These are phyloP conservation scores for Pristionchus maxplancki DNA, from an alignment of 2,888 invertebrate species.

Conservation along the genomic window DNA sequence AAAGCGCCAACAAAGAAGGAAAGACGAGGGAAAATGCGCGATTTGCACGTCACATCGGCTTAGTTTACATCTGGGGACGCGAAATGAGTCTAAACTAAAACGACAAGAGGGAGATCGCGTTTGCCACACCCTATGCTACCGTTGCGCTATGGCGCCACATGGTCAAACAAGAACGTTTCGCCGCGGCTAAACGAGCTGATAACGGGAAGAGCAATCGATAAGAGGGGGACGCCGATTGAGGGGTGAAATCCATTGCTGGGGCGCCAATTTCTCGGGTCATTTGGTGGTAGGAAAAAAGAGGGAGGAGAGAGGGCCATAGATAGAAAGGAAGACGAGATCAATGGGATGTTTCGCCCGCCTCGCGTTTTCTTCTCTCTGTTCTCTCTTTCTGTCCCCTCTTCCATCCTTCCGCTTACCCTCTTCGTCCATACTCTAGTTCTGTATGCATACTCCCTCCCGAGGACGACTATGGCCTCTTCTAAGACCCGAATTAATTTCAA, in stretches of 20 bases:
- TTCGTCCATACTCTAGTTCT: slow-evolving; percentile 36
- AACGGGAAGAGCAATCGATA: neutral
- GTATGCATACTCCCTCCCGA: slow-evolving; percentile 33
- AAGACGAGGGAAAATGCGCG: neutral
- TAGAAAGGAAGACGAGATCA: slow-evolving; percentile 22
- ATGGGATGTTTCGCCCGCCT: slow-evolving; percentile 20
- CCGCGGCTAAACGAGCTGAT: neutral
- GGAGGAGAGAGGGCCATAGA: neutral
- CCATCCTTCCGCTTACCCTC: neutral
- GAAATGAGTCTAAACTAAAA: neutral
- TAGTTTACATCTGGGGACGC: neutral
- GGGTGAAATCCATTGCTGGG: neutral
- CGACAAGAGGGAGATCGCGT: neutral
- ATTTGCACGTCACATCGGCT: neutral
- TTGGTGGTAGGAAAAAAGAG: neutral
- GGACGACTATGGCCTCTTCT: neutral
- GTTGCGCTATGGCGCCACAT: neutral
- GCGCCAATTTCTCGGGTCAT: slow-evolving; percentile 15
- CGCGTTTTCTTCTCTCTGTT: slow-evolving; percentile 34
- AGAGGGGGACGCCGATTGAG: neutral
- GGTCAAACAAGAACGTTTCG: slow-evolving; percentile 25
- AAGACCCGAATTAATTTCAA: neutral
- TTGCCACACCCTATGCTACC: neutral
- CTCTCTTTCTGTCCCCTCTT: neutral
- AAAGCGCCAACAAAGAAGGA: neutral